Evolutionary conservation across 2,888 invertebrate genomes (phyloP).

Genomic region (Geotrupes spiniger): DNA sequence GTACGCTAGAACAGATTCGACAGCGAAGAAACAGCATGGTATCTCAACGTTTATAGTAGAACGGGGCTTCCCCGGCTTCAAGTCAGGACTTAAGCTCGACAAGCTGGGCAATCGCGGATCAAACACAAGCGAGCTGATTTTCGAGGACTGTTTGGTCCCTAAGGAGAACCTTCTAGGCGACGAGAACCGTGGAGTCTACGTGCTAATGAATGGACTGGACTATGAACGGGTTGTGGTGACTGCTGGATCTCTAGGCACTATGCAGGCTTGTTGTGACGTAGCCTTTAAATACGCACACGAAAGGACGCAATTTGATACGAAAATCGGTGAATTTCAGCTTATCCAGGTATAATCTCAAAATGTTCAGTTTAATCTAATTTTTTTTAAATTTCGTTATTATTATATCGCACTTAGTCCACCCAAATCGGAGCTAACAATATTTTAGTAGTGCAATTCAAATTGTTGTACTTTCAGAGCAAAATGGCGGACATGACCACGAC

Average conservation of each 20-base stretch:
- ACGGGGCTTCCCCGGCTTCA: constrained; percentile 84
- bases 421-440: too few relatives aligned
- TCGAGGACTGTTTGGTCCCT: constrained; percentile 91
- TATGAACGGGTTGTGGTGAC: constrained; percentile 86
- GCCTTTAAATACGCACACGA: constrained; percentile 95
- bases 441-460: too few relatives aligned
- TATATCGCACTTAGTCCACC: too few relatives aligned
- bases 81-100: constrained; percentile 84
- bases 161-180: constrained; percentile 81
- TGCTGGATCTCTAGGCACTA: constrained; percentile 88
- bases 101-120: constrained; percentile 99
- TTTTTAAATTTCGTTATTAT: too few relatives aligned
- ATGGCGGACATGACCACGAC: constrained; percentile 93
- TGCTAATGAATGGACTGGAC: constrained; percentile 95
- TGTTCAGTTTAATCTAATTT: too few relatives aligned
- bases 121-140: constrained; percentile 91
- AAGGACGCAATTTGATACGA: constrained; percentile 86
- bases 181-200: constrained; percentile 90
- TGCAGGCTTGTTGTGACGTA: constrained; percentile 93
- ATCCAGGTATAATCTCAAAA: constrained; percentile 82
- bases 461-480: constrained; percentile 79
- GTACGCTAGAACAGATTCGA: constrained; percentile 84
- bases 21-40: constrained; percentile 77
- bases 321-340: constrained; percentile 91
- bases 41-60: constrained; percentile 95